These are phyloP conservation scores for Rhyacichthys aspro DNA, from an alignment of 2,797 vertebrate species.

Conservation along the genomic window DNA sequence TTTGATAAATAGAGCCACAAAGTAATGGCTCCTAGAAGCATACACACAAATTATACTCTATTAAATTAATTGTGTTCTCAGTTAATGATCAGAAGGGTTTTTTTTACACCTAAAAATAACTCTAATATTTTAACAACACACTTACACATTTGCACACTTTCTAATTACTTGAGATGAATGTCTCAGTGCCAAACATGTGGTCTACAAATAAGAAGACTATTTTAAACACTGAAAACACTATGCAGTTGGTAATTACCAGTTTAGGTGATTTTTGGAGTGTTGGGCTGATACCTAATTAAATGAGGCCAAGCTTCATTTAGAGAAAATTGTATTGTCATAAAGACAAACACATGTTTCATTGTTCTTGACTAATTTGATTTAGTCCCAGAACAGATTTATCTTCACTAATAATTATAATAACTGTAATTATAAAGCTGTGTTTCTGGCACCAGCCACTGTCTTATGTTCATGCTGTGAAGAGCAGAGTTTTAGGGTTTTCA, in stretches of 20 bases:
- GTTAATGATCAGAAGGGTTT: background rate
- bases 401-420: constrained; percentile 2
- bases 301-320: background rate
- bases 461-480: constrained; percentile 36
- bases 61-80: background rate
- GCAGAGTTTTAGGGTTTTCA: constrained; percentile 45
- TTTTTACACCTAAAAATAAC: no score
- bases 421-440: constrained; percentile 1
- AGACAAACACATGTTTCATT: constrained; percentile 1
- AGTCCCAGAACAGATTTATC: background rate
- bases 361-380: constrained; percentile 5
- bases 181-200: no score
- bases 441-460: background rate
- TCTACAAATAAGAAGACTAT: no score
- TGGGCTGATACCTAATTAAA: background rate
- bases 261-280: background rate
- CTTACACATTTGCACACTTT: no score
- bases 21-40: background rate
- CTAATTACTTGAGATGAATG: no score
- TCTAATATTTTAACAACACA: no score
- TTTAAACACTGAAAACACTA: background rate
- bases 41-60: background rate
- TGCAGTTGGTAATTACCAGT: background rate
- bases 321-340: constrained; percentile 2
- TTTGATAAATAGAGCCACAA: background rate